Evolutionary conservation across 2,797 vertebrate genomes (phyloP).

Genomic region (Limosa lapponica): DNA sequence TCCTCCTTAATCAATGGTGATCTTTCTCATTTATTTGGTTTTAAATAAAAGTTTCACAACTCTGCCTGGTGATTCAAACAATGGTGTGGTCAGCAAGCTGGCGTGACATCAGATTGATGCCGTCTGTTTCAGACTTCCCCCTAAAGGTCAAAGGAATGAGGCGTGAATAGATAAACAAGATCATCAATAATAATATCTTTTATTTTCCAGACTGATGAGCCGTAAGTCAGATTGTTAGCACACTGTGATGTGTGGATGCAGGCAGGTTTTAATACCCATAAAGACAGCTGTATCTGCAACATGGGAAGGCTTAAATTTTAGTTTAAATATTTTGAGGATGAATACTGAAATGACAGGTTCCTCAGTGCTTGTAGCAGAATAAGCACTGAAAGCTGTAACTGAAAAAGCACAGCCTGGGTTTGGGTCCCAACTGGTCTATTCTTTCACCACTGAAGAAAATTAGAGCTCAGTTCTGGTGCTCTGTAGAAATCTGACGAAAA

Average conservation of each 20-base stretch:
- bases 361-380: background rate
- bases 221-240: background rate
- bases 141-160: conserved; percentile 30
- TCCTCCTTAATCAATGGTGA: background rate
- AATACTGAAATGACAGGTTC: background rate
- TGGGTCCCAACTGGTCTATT: background rate
- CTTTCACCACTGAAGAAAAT: background rate
- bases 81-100: background rate
- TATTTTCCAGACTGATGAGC: conserved; percentile 40
- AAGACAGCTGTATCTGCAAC: background rate
- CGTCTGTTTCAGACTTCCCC: background rate
- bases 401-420: background rate
- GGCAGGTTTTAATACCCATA: conserved; percentile 4
- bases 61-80: conserved; percentile 2
- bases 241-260: background rate
- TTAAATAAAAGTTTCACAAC: background rate
- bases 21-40: background rate
- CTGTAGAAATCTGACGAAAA: background rate
- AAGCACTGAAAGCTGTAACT: background rate
- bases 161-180: background rate
- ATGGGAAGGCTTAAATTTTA: conserved; percentile 24
- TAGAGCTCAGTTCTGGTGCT: background rate
- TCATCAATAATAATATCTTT: conserved; percentile 32
- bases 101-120: background rate
- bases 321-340: conserved; percentile 1